Percentiles rank a stretch among this genome's conserved stretches.
Conservation (phyloP, 2,797 vertebrate genomes). For the Cottoperca gobio region DNA sequence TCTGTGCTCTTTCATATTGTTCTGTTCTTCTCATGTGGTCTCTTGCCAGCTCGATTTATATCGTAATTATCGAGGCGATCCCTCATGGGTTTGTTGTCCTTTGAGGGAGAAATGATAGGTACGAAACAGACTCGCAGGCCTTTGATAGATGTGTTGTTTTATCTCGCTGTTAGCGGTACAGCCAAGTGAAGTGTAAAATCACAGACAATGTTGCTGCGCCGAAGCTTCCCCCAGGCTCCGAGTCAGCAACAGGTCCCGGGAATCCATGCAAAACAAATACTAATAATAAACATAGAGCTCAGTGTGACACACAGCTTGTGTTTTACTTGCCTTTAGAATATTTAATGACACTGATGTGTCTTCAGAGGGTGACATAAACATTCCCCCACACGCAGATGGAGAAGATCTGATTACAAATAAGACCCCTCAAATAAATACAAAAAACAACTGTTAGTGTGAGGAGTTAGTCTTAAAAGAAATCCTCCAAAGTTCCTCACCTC, state of each 20-base stretch:
- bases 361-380: constrained; percentile 42
- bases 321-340: constrained; percentile 41
- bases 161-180: constrained; percentile 65
- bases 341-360: constrained; percentile 51
- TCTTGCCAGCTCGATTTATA: constrained; percentile 49
- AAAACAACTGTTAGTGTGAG: background rate
- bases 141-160: constrained; percentile 66
- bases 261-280: constrained; percentile 66
- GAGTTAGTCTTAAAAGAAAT: background rate
- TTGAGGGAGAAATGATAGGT: constrained; percentile 60
- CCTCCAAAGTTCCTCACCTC: constrained; percentile 4
- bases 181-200: constrained; percentile 74
- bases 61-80: constrained; percentile 66
- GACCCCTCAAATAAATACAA: background rate
- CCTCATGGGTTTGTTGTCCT: constrained; percentile 59
- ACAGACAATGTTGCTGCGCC: constrained; percentile 40
- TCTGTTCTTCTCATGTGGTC: constrained; percentile 33
- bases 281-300: constrained; percentile 58
- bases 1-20: constrained; percentile 17
- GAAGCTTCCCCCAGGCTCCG: constrained; percentile 38
- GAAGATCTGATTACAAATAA: constrained; percentile 25
- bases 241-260: constrained; percentile 65
- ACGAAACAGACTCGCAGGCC: constrained; percentile 55
- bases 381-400: constrained; percentile 34
- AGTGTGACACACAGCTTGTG: constrained; percentile 24